These are phyloP conservation scores for Cynocephalus volans DNA, from an alignment of 2,113 vertebrate species.

Conservation along the genomic window DNA sequence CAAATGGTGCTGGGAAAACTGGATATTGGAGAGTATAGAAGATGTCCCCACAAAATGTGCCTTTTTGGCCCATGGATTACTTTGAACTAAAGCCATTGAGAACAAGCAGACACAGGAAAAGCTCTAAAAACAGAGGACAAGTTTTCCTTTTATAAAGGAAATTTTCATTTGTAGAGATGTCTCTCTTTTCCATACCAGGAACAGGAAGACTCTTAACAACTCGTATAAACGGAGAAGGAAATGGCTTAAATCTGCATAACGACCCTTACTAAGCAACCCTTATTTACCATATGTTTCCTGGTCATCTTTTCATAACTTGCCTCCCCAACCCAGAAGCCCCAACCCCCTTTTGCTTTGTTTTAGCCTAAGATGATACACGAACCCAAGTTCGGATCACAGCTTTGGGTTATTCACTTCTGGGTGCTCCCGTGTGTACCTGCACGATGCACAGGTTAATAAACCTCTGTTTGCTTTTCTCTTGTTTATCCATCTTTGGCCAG, in stretches of 20 bases:
- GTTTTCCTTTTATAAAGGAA: neutral
- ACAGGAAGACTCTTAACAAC: neutral
- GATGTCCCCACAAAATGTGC: no score
- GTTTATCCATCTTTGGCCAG: neutral
- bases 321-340: neutral
- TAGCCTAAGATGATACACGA: neutral
- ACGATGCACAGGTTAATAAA: rapidly evolving
- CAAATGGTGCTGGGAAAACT: neutral
- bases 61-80: neutral
- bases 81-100: neutral
- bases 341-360: neutral
- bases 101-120: neutral
- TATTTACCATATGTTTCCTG: neutral
- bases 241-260: neutral
- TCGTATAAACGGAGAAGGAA: neutral
- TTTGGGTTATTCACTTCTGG: neutral
- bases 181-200: neutral
- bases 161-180: neutral
- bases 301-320: neutral
- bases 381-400: rapidly evolving
- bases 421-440: no score
- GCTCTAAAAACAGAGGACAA: neutral
- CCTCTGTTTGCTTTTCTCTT: no score
- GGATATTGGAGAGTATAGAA: neutral
- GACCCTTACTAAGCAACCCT: neutral